Evolutionary conservation across 2,888 invertebrate species (phyloP).

Genomic region (Acanthosepion lycidas): DNA sequence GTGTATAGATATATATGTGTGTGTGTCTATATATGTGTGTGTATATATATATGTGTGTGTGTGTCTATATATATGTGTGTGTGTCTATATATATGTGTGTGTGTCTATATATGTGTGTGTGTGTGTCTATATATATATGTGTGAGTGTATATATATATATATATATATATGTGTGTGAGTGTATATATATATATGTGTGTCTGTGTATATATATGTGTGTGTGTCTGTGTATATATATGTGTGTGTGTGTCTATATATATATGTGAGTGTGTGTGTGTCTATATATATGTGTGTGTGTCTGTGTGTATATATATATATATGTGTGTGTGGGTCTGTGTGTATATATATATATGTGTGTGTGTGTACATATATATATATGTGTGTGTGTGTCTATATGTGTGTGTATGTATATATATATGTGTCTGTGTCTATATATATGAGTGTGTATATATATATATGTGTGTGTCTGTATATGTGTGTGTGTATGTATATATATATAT

Average conservation of each 20-base stretch:
- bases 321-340: not conserved
- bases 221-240: not conserved
- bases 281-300: not conserved
- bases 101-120: too few relatives aligned
- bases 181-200: too few relatives aligned
- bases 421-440: not conserved
- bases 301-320: not conserved
- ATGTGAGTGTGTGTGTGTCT: not conserved
- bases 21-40: too few relatives aligned
- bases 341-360: not conserved
- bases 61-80: too few relatives aligned
- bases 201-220: not conserved
- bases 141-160: too few relatives aligned
- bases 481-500: too few relatives aligned
- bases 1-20: too few relatives aligned
- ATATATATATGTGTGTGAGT: too few relatives aligned
- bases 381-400: not conserved
- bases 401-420: not conserved
- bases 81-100: too few relatives aligned
- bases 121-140: too few relatives aligned
- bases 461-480: not conserved
- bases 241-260: not conserved
- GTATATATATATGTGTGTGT: too few relatives aligned
- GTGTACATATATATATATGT: not conserved
- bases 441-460: not conserved